A percentile compares a stretch with the other conserved stretches of the same genome.
Evolutionary conservation across 2,888 invertebrate species (phyloP).

Genomic region (Lymantria monacha): DNA sequence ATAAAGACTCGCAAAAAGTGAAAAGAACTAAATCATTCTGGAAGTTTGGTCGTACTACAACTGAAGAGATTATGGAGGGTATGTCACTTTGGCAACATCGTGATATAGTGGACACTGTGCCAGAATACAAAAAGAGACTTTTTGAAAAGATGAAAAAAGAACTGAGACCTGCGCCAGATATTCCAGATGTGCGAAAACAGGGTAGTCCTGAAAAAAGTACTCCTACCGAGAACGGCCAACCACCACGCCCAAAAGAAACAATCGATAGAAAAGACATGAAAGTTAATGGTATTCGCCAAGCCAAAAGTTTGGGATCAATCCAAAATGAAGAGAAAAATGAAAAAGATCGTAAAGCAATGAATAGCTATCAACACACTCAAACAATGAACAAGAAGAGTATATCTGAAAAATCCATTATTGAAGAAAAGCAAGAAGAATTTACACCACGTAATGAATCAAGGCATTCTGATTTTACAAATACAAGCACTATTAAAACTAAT

Average conservation of each 20-base stretch:
- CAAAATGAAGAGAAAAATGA: constrained; percentile 67
- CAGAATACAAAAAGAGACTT: constrained; percentile 77
- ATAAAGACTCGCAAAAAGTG: constrained; percentile 85
- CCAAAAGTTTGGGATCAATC: constrained; percentile 73
- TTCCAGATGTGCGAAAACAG: constrained; percentile 59
- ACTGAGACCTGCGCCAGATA: constrained; percentile 66
- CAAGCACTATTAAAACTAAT: constrained; percentile 78
- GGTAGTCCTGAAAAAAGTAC: constrained; percentile 51
- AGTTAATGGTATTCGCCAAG: constrained; percentile 71
- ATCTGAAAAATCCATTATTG: constrained; percentile 70
- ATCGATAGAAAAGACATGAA: constrained; percentile 75
- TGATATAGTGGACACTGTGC: constrained; percentile 88
- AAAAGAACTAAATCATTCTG: constrained; percentile 93
- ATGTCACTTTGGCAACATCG: constrained; percentile 94
- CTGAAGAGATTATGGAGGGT: constrained; percentile 90
- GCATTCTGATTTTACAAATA: constrained; percentile 74
- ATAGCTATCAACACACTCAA: constrained; percentile 58
- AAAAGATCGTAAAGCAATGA: constrained; percentile 49
- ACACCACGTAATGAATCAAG: constrained; percentile 69
- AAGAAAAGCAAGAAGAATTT: constrained; percentile 71
- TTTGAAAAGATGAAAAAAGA: constrained; percentile 73
- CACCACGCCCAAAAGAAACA: constrained; percentile 62
- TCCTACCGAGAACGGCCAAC: constrained; percentile 48
- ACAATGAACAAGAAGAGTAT: constrained; percentile 66
- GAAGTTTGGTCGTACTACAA: constrained; percentile 89